A percentile compares a stretch with the other conserved stretches of the same genome.
Conservation (phyloP, 2,797 vertebrate species). For the Diplodus sargus region DNA sequence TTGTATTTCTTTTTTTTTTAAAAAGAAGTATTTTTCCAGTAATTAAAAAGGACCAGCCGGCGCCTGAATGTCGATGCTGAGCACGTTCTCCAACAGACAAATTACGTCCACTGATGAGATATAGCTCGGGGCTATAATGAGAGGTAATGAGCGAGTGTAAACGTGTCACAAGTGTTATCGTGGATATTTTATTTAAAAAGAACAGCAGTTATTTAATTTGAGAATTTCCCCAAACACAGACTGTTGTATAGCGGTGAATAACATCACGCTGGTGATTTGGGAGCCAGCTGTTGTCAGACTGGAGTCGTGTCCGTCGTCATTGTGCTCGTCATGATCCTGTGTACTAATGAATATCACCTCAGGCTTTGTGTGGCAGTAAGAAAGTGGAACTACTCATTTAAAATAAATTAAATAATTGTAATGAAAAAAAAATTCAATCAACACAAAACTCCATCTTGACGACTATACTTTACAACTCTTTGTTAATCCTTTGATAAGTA, state of each 20-base stretch:
- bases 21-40: slow-evolving; percentile 34
- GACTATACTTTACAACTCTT: background rate
- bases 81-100: slow-evolving; percentile 44
- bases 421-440: background rate
- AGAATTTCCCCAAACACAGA: slow-evolving; percentile 28
- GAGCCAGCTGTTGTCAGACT: slow-evolving; percentile 7
- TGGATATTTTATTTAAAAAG: slow-evolving; percentile 40
- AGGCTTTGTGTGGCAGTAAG: slow-evolving; percentile 36
- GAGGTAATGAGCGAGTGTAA: slow-evolving; percentile 60
- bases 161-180: slow-evolving; percentile 54
- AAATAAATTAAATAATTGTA: background rate
- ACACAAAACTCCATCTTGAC: background rate
- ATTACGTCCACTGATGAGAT: slow-evolving; percentile 56
- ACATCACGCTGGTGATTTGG: slow-evolving; percentile 14
- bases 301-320: slow-evolving; percentile 29
- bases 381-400: slow-evolving; percentile 5
- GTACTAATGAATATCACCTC: slow-evolving; percentile 30
- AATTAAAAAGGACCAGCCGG: slow-evolving; percentile 30
- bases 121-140: slow-evolving; percentile 55
- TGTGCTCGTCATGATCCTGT: slow-evolving; percentile 12
- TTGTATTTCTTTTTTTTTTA: slow-evolving; percentile 3
- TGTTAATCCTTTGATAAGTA: background rate
- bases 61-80: slow-evolving; percentile 46
- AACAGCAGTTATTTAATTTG: slow-evolving; percentile 53
- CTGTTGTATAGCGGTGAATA: background rate